phyloP scores from a whole-genome alignment of 2,113 vertebrate species.

The Conger conger region DNA sequence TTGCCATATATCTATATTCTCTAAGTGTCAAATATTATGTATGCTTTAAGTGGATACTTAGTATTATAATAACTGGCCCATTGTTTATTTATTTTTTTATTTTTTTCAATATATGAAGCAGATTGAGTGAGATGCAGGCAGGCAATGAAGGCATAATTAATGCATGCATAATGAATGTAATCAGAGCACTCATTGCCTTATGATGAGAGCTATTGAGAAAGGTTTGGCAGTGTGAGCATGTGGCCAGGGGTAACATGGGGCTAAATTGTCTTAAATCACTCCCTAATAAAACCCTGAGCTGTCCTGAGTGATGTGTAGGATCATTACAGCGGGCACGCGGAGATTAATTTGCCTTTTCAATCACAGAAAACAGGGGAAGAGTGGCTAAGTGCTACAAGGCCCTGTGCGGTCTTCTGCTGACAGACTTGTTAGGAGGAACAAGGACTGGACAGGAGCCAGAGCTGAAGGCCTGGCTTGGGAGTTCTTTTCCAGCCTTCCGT shows the following conservation, averaged over 20 bases:
- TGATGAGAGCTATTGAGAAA: slow-evolving; percentile 62
- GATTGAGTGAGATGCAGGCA: neutral
- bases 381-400: slow-evolving; percentile 55
- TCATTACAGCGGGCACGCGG: slow-evolving; percentile 64
- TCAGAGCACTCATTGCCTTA: slow-evolving; percentile 72
- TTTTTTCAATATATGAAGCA: neutral
- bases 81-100: neutral
- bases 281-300: slow-evolving; percentile 71
- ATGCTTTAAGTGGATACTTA: no score
- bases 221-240: slow-evolving; percentile 62
- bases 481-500: slow-evolving; percentile 66
- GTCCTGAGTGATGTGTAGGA: slow-evolving; percentile 76
- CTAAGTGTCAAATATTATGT: neutral
- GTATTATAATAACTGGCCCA: neutral
- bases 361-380: slow-evolving; percentile 64
- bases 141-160: slow-evolving; percentile 21
- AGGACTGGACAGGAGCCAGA: slow-evolving; percentile 68
- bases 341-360: slow-evolving; percentile 78
- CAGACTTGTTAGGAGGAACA: slow-evolving; percentile 61
- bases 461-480: slow-evolving; percentile 56
- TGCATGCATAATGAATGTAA: slow-evolving; percentile 70
- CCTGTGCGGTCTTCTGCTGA: slow-evolving; percentile 63
- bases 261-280: slow-evolving; percentile 68
- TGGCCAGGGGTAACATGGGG: slow-evolving; percentile 69
- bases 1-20: neutral